These are phyloP conservation scores for Botrylloides violaceus DNA, from an alignment of 23 tunicate species.

Conservation along the genomic window DNA sequence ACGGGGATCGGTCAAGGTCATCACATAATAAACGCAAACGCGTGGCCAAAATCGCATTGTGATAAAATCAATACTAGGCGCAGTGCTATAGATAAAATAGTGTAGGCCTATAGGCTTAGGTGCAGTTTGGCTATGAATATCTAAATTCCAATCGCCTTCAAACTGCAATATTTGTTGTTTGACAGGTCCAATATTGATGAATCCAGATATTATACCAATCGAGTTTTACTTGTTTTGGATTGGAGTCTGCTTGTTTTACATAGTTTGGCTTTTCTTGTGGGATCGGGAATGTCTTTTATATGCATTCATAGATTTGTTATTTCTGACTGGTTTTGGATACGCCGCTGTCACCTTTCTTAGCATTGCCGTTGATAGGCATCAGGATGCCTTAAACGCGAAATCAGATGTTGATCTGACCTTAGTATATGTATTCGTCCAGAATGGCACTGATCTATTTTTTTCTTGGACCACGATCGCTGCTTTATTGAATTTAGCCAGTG, in stretches of 20 bases:
- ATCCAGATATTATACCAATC: constrained; percentile 13
- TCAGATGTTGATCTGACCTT: constrained; percentile 1
- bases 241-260: background rate
- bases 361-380: constrained; percentile 3
- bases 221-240: constrained; percentile 17
- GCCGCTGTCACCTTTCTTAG: constrained; percentile 17
- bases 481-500: constrained; percentile 11
- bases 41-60: too few relatives aligned
- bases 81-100: too few relatives aligned
- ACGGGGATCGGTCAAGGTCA: too few relatives aligned
- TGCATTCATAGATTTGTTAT: constrained; percentile 8
- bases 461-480: constrained; percentile 26
- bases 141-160: too few relatives aligned
- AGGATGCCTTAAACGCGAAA: background rate
- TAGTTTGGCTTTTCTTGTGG: constrained; percentile 21
- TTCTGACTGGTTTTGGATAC: constrained; percentile 14
- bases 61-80: too few relatives aligned
- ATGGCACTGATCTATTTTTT: constrained; percentile 20
- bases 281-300: constrained; percentile 6
- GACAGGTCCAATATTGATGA: constrained; percentile 18
- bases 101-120: too few relatives aligned
- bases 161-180: too few relatives aligned
- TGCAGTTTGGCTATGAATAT: too few relatives aligned
- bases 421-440: constrained; percentile 5
- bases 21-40: too few relatives aligned